These are phyloP conservation scores for Anolis carolinensis DNA, from an alignment of 2,113 vertebrate genomes.

Conservation along the genomic window DNA sequence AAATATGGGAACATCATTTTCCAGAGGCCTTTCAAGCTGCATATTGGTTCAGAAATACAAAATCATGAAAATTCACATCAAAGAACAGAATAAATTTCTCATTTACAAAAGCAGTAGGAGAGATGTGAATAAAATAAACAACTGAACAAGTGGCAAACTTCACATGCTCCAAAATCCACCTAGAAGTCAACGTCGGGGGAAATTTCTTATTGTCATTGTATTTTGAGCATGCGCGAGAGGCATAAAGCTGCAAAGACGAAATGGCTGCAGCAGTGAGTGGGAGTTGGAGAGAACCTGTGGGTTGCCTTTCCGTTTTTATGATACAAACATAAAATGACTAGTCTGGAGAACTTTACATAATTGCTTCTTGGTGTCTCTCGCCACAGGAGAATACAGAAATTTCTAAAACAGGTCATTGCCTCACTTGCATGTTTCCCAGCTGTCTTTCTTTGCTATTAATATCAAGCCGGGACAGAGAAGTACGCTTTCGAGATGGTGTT, in stretches of 20 bases:
- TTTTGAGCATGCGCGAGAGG: background rate
- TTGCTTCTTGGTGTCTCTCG: background rate
- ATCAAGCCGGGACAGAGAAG: background rate
- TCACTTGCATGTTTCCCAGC: background rate
- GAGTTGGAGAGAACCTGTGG: background rate
- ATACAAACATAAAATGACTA: background rate
- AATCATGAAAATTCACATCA: background rate
- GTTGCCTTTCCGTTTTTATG: background rate
- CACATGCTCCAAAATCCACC: background rate
- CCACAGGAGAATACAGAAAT: slow-evolving; percentile 1
- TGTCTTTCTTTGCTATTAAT: slow-evolving; percentile 11
- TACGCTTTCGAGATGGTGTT: background rate
- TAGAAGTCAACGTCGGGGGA: background rate
- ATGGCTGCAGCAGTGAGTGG: background rate
- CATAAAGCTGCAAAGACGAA: background rate
- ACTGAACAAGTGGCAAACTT: background rate
- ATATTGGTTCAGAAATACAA: background rate
- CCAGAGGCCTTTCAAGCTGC: background rate
- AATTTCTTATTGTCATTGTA: background rate
- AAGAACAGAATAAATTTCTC: background rate
- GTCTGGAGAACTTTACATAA: slow-evolving; percentile 7
- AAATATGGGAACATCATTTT: background rate
- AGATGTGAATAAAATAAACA: background rate
- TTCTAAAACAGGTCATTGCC: slow-evolving; percentile 7
- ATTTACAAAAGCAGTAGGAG: background rate